phyloP scores from a whole-genome alignment of 92 coral and sea anemone genomes.

The Hydrozoanthus gracilis region DNA sequence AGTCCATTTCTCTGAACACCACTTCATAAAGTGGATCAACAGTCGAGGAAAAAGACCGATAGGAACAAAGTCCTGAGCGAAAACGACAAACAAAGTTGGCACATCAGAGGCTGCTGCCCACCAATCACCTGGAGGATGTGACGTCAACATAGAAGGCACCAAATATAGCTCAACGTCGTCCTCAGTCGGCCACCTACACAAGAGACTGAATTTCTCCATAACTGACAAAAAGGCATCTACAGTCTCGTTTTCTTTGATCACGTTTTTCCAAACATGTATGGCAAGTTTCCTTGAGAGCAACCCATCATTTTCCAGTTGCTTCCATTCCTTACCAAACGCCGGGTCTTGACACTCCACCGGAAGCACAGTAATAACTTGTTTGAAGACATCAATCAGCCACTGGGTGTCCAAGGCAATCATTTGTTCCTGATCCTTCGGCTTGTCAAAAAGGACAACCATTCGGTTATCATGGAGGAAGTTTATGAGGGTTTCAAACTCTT shows the following conservation, averaged over 20 bases:
- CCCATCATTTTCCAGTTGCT: conserved; percentile 53
- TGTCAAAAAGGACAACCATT: conserved; percentile 62
- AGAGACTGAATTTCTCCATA: conserved; percentile 66
- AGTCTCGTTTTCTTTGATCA: conserved; percentile 40
- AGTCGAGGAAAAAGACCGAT: conserved; percentile 59
- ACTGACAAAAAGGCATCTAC: conserved; percentile 48
- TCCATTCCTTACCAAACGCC: conserved; percentile 50
- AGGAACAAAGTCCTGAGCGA: conserved; percentile 52
- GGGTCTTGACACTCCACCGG: conserved; percentile 22
- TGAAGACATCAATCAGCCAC: conserved; percentile 71
- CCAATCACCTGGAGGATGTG: conserved; percentile 17
- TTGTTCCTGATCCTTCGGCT: conserved; percentile 29
- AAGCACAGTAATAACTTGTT: conserved; percentile 66
- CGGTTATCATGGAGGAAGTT: conserved; percentile 67
- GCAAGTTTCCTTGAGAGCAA: conserved; percentile 35
- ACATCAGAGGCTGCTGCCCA: conserved; percentile 1
- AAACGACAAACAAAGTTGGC: conserved; percentile 56
- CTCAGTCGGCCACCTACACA: conserved; percentile 59
- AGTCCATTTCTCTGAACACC: conserved; percentile 45
- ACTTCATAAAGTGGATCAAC: conserved; percentile 44
- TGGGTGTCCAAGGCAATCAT: conserved; percentile 59
- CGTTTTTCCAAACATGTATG: conserved; percentile 46
- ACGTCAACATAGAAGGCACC: conserved; percentile 61
- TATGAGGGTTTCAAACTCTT: conserved; percentile 50
- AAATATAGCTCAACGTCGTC: conserved; percentile 38